phyloP scores from a whole-genome alignment of 2,113 vertebrate species.

The Addax nasomaculatus region DNA sequence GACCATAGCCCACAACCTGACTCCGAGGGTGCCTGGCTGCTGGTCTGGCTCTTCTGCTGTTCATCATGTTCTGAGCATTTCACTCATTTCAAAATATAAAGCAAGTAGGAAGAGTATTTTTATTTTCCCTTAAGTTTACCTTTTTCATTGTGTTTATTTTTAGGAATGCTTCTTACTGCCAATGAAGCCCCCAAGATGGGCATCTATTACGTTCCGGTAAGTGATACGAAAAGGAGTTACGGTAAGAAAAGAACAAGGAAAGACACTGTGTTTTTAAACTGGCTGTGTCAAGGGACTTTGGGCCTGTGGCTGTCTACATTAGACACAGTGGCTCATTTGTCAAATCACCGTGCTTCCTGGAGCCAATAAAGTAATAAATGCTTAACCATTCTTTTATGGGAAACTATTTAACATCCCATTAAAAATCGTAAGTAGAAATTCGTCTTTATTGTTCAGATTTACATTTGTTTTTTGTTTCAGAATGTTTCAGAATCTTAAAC shows the following conservation, averaged over 20 bases:
- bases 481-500: conserved; percentile 5
- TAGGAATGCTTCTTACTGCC: conserved; percentile 97
- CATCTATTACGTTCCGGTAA: conserved; percentile 97
- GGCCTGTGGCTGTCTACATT: background rate
- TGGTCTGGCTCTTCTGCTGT: background rate
- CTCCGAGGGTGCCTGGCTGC: fast-evolving
- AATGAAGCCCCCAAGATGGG: conserved; percentile 98
- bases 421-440: background rate
- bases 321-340: background rate
- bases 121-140: conserved; percentile 32
- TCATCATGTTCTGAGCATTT: fast-evolving
- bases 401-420: background rate
- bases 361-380: background rate
- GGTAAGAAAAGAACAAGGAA: background rate
- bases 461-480: background rate
- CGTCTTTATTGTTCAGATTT: background rate
- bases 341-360: background rate
- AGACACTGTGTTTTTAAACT: background rate
- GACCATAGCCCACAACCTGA: background rate
- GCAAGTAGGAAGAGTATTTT: background rate
- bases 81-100: background rate
- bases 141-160: conserved; percentile 62
- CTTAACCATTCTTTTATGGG: fast-evolving
- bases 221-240: conserved; percentile 58
- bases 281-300: background rate